A percentile compares a stretch with the other conserved stretches of the same genome.
phyloP scores from a whole-genome alignment of 2,113 vertebrate species.

The Oncorhynchus clarkii region DNA sequence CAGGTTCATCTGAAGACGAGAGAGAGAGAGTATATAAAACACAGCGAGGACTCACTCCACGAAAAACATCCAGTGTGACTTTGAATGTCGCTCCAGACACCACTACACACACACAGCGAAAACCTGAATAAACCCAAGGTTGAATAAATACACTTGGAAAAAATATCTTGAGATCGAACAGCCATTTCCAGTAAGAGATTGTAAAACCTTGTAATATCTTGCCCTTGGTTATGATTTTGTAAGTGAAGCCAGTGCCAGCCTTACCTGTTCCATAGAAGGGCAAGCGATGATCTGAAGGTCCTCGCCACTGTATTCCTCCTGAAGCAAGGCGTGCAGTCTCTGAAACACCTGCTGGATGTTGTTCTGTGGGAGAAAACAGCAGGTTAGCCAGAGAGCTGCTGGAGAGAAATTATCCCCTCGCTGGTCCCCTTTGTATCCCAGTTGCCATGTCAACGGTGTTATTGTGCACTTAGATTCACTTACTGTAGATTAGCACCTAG shows the following conservation, averaged over 20 bases:
- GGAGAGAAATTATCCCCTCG: constrained; percentile 48
- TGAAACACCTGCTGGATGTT: constrained; percentile 97
- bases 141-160: constrained; percentile 24
- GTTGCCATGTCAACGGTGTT: constrained; percentile 64
- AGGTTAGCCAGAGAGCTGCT: constrained; percentile 49
- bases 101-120: no score
- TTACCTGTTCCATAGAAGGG: constrained; percentile 95
- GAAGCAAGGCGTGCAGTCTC: constrained; percentile 86
- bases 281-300: constrained; percentile 94
- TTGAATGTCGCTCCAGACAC: no score
- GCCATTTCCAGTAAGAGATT: constrained; percentile 33
- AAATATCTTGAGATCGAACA: constrained; percentile 18
- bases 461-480: constrained; percentile 45
- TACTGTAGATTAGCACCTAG: constrained; percentile 35
- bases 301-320: constrained; percentile 91
- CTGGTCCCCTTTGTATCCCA: constrained; percentile 50
- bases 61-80: constrained; percentile 30
- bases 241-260: constrained; percentile 1
- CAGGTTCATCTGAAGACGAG: constrained; percentile 85
- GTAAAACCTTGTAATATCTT: constrained; percentile 31
- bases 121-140: no score
- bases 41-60: constrained; percentile 19
- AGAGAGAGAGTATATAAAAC: constrained; percentile 16
- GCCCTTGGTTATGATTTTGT: constrained; percentile 30
- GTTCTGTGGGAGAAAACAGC: constrained; percentile 74